A percentile compares a stretch with the other conserved stretches of the same genome.
Evolutionary conservation across 2,113 vertebrate genomes (phyloP).

Genomic region (Dasyurus viverrinus): DNA sequence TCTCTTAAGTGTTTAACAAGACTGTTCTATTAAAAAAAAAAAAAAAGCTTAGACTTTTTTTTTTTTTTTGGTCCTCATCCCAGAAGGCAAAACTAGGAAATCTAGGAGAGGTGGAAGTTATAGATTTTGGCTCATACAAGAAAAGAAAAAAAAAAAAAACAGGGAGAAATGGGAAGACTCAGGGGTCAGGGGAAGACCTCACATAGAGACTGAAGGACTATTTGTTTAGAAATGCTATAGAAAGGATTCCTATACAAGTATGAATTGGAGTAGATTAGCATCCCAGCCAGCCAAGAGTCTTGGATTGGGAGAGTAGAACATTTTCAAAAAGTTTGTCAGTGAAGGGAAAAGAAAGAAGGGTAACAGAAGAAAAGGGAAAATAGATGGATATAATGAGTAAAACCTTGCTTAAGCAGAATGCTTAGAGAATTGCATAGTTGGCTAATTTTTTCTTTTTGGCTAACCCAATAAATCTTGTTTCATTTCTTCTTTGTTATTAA

Average conservation of each 20-base stretch:
- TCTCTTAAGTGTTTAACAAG: background rate
- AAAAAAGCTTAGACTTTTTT: background rate
- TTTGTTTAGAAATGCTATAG: background rate
- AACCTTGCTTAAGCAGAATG: constrained; percentile 33
- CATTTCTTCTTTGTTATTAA: background rate
- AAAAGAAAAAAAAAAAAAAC: background rate
- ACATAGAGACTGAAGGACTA: background rate
- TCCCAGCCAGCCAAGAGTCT: background rate
- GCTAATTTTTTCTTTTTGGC: constrained; percentile 13
- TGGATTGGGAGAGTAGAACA: background rate
- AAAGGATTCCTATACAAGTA: background rate
- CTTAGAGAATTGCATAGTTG: constrained; percentile 29
- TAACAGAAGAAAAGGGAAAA: background rate
- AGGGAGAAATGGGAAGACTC: background rate
- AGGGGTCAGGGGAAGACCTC: background rate
- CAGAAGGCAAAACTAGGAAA: background rate
- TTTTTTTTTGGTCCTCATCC: background rate
- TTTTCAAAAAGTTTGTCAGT: background rate
- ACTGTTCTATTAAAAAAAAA: background rate
- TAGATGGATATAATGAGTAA: background rate
- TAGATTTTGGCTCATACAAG: background rate
- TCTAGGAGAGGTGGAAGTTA: background rate
- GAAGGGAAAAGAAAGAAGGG: background rate
- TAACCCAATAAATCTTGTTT: background rate
- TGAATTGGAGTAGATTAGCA: background rate